Percentiles rank a stretch among this genome's conserved stretches.
Evolutionary conservation across 2,888 invertebrate species (phyloP).

Genomic region (Eledone cirrhosa): DNA sequence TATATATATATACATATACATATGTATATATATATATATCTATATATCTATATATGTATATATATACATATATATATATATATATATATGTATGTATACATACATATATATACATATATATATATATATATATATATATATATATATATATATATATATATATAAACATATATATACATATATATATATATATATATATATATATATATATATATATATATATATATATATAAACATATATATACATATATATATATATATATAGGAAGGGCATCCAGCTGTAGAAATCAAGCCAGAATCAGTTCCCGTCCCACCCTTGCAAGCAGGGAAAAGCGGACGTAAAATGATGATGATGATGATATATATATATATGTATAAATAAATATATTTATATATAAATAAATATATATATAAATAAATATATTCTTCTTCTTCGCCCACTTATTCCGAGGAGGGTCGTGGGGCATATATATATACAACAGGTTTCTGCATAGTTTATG

Average conservation of each 20-base stretch:
- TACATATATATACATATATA: background rate
- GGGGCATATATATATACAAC: too few species aligned
- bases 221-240: background rate
- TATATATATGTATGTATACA: background rate
- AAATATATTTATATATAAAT: too few species aligned
- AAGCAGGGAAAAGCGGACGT: too few species aligned
- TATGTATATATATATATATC: background rate
- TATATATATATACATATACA: background rate
- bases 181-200: constrained; percentile 13
- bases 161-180: background rate
- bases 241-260: background rate
- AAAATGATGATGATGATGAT: too few species aligned
- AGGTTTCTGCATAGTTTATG: too few species aligned
- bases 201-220: background rate
- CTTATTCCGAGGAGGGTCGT: too few species aligned
- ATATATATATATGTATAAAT: too few species aligned
- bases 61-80: background rate
- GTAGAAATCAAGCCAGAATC: too few species aligned
- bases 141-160: background rate
- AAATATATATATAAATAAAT: too few species aligned
- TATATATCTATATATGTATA: background rate
- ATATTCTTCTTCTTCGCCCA: too few species aligned
- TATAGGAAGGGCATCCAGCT: too few species aligned
- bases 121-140: background rate
- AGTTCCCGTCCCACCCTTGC: too few species aligned